These are phyloP conservation scores for Petrocephalus zakoni DNA, from an alignment of 2,113 vertebrate genomes.

Conservation along the genomic window DNA sequence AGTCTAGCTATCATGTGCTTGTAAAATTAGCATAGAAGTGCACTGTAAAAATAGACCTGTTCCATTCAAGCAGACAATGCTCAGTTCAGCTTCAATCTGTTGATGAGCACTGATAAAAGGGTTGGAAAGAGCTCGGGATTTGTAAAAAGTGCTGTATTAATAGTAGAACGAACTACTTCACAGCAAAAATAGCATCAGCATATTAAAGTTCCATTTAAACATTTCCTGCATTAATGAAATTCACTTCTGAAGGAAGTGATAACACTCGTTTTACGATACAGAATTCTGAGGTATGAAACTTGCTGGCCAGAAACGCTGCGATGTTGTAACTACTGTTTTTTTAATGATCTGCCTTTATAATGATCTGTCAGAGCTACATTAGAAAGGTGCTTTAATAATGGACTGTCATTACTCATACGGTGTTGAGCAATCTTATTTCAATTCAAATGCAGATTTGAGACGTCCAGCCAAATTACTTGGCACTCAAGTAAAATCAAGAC, in stretches of 20 bases:
- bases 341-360: neutral
- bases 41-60: neutral
- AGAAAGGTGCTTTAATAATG: neutral
- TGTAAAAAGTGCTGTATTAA: neutral
- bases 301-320: neutral
- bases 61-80: neutral
- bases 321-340: too few relatives aligned
- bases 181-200: neutral
- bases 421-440: neutral
- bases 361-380: neutral
- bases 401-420: neutral
- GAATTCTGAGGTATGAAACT: neutral
- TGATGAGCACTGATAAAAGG: neutral
- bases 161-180: neutral
- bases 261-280: neutral
- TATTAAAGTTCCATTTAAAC: neutral
- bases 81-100: neutral
- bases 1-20: neutral
- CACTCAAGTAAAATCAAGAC: neutral
- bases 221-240: neutral
- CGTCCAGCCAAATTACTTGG: neutral
- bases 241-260: neutral
- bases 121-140: neutral
- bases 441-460: neutral
- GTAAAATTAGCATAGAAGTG: neutral